These are phyloP conservation scores for Cecidostiba fungosa DNA, from an alignment of 2,888 invertebrate species.

Conservation along the genomic window DNA sequence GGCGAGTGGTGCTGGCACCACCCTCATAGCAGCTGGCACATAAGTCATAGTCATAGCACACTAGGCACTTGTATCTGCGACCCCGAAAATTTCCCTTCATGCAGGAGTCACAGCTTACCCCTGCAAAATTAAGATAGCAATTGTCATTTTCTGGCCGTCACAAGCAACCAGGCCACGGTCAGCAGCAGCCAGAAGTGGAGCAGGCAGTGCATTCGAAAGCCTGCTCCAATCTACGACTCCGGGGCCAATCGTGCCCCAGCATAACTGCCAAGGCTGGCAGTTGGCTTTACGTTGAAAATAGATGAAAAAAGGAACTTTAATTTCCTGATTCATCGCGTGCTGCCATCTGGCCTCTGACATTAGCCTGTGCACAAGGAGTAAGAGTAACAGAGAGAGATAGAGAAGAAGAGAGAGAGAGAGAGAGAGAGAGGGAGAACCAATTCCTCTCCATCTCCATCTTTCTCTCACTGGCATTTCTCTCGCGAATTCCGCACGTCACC, in stretches of 20 bases:
- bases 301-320: conserved; percentile 53
- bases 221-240: background rate
- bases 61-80: conserved; percentile 98
- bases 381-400: conserved; percentile 63
- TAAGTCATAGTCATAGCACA: conserved; percentile 99
- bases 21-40: conserved; percentile 98
- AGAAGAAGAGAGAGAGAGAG: conserved; percentile 62
- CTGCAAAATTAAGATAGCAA: conserved; percentile 80
- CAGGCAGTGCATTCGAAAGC: conserved; percentile 13
- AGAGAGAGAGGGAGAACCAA: conserved; percentile 60
- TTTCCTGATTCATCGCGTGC: conserved; percentile 69
- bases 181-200: conserved; percentile 53
- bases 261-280: conserved; percentile 3
- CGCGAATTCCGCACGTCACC: background rate
- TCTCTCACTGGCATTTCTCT: conserved; percentile 11
- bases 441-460: conserved; percentile 37
- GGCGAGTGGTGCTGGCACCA: conserved; percentile 94
- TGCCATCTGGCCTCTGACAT: conserved; percentile 79
- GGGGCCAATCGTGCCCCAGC: background rate
- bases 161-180: conserved; percentile 60
- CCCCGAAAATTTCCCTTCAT: conserved; percentile 98
- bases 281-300: conserved; percentile 37
- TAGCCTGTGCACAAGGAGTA: conserved; percentile 67
- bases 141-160: conserved; percentile 14
- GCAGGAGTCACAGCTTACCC: conserved; percentile 99